A percentile compares a stretch with the other conserved stretches of the same genome.
These are phyloP conservation scores for Fregetta grallaria DNA, from an alignment of 2,113 vertebrate species.

Conservation along the genomic window DNA sequence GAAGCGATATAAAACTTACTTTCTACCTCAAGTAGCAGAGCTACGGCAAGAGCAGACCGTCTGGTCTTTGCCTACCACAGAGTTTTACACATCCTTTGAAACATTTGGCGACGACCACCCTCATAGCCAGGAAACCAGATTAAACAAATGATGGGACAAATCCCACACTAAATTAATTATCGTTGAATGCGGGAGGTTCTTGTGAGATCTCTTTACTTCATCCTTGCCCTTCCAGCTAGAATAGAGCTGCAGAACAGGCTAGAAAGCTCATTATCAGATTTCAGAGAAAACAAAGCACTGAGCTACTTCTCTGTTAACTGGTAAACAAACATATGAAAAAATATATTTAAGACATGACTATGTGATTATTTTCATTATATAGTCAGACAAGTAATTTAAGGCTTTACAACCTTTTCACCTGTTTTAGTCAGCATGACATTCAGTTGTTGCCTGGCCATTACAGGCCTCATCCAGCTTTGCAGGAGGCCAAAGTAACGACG, in stretches of 20 bases:
- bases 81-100: background rate
- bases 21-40: background rate
- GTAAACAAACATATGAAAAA: background rate
- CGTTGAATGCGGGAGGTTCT: background rate
- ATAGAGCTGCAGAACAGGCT: background rate
- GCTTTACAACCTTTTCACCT: background rate
- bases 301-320: background rate
- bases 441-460: background rate
- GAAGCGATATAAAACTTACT: background rate
- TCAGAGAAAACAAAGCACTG: background rate
- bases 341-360: background rate
- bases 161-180: background rate
- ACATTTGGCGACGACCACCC: background rate
- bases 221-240: background rate
- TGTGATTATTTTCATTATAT: background rate
- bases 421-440: background rate
- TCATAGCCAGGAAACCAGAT: background rate
- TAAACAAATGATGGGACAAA: background rate
- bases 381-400: background rate
- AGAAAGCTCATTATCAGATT: background rate
- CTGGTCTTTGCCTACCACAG: background rate
- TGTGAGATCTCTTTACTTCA: background rate
- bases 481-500: background rate
- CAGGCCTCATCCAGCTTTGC: background rate
- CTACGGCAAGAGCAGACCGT: background rate